Conservation (phyloP, 2,113 vertebrate species). For the Cryptotis parvus region DNA sequence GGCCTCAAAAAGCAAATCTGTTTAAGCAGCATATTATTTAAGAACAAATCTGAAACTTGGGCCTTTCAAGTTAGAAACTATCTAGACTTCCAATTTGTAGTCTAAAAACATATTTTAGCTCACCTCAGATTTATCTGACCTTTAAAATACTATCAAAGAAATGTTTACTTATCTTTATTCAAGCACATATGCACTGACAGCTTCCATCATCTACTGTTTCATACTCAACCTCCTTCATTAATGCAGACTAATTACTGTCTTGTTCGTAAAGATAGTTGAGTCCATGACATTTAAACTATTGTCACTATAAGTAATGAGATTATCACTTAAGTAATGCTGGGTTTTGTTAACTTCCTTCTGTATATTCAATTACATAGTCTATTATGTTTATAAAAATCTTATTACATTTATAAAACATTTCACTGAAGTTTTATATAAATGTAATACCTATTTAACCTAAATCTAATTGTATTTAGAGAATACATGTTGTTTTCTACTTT, state of each 20-base stretch:
- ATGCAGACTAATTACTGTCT: not conserved
- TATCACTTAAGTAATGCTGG: not conserved
- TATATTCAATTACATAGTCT: not conserved
- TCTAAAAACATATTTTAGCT: not conserved
- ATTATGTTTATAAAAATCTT: not conserved
- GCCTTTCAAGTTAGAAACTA: slow-evolving; percentile 8
- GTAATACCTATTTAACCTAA: not conserved
- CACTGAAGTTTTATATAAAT: too few relatives aligned
- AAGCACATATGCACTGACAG: not conserved
- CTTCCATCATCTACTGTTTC: not conserved
- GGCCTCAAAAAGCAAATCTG: not conserved
- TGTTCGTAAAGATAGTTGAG: not conserved
- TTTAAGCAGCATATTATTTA: not conserved
- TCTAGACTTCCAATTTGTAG: not conserved
- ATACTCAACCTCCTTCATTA: not conserved
- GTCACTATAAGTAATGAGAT: not conserved
- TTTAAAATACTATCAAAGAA: not conserved
- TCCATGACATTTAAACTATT: not conserved
- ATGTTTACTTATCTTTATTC: not conserved
- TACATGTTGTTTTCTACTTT: not conserved
- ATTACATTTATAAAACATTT: not conserved
- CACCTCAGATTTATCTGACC: not conserved
- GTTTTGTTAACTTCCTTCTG: not conserved
- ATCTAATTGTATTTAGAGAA: not conserved
- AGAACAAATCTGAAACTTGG: not conserved